phyloP scores from a whole-genome alignment of 2,113 vertebrate genomes.

The Prinia subflava region DNA sequence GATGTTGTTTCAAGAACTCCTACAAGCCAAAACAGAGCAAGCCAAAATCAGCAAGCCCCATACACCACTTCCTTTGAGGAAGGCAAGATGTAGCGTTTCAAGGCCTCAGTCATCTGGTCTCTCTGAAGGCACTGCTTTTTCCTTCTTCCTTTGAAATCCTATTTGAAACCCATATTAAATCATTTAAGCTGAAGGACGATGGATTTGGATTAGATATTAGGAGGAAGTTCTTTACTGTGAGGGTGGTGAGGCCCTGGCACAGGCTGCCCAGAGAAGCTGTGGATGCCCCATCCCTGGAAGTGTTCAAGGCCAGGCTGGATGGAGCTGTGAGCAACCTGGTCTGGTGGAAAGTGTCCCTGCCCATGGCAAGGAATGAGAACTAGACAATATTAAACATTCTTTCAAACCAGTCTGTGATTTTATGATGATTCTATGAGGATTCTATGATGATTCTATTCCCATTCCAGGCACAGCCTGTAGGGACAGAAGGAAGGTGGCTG shows the following conservation, averaged over 20 bases:
- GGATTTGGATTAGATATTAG: not conserved
- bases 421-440: too few species aligned
- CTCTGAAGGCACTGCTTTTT: not conserved
- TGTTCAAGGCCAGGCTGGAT: not conserved
- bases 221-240: not conserved
- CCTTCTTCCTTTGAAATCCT: not conserved
- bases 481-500: not conserved
- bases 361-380: not conserved
- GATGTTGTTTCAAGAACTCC: not conserved
- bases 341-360: rapidly evolving
- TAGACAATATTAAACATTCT: not conserved
- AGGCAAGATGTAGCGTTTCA: not conserved
- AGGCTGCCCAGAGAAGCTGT: not conserved
- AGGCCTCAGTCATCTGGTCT: not conserved
- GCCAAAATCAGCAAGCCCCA: not conserved
- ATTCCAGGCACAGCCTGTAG: not conserved
- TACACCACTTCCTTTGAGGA: not conserved
- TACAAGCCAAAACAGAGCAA: not conserved
- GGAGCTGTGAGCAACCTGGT: too few species aligned
- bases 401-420: not conserved
- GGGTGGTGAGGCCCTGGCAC: not conserved
- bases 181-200: not conserved
- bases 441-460: not conserved
- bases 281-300: not conserved
- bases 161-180: not conserved